Conservation (phyloP, 2,797 vertebrate genomes). For the Propithecus deckenii region DNA sequence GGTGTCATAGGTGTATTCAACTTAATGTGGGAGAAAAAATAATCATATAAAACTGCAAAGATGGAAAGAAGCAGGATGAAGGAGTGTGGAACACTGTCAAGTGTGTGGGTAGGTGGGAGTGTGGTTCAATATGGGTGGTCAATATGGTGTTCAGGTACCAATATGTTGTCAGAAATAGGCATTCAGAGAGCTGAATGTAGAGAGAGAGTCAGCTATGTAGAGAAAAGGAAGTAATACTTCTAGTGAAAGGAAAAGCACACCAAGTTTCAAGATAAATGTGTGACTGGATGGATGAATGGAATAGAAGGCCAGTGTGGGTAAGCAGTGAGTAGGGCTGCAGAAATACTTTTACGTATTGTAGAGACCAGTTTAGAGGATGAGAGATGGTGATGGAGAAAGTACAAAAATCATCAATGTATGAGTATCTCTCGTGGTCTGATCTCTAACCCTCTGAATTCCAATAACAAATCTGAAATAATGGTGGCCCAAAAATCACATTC, state of each 20-base stretch:
- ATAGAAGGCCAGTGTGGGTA: accelerated
- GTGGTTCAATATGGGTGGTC: background rate
- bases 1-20: background rate
- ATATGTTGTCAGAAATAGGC: background rate
- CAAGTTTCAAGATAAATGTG: background rate
- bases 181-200: background rate
- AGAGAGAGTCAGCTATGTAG: background rate
- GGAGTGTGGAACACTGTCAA: background rate
- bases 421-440: background rate
- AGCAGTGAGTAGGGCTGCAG: too few relatives aligned
- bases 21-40: background rate
- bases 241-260: background rate
- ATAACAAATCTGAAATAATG: background rate
- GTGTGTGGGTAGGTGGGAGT: background rate
- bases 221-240: background rate
- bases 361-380: background rate
- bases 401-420: background rate
- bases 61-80: background rate
- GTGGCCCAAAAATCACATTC: background rate
- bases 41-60: background rate
- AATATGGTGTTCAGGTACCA: background rate
- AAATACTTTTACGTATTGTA: background rate
- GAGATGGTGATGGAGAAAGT: background rate
- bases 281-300: background rate
- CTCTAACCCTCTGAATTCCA: background rate